Evolutionary conservation across 2,888 invertebrate species (phyloP), one percentile per base, ranked within the genome.

Genomic region (Belgica antarctica): DNA sequence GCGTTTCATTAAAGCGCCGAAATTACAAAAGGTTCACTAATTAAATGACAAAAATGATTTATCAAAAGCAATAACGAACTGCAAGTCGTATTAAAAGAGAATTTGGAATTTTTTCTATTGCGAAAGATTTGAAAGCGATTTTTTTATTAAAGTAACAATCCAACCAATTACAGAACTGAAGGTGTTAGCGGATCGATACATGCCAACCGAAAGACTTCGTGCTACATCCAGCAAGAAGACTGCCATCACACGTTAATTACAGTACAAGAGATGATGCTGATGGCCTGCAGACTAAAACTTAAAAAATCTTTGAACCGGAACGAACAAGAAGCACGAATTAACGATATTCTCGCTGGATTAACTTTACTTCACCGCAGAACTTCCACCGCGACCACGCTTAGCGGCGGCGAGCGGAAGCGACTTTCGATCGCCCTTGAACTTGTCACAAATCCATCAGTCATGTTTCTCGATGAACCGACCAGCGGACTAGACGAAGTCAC

Each of bases 381-480:
- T 52, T 74, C 77, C 8, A 77, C 76, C 25, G 82, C 85, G 0
- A 81, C 80, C 28, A 81, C 81, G 71, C 77, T 87, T 31, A 91
- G 91, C 17, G 92, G 92, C 24, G 92, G 92, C 1, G 92, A 92
- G 79, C 85, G 88, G 72, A 92, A 92, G 77, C 81, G 87, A 72
- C 82, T 93, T 72, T 89, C 91, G 10, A 90, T 92, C 73, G 92
- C 92, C 1, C 78, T 91, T 72, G 92, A 93, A 77, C 80, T 92
- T 73, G 89, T 93, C 70, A 90, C 90, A 78, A 92, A 92, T 78
- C 92, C 91, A 0, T 89, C 89, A 24, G 85, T 91, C 19, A 89
- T 92, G 81, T 92, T 91, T 78, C 83, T 92, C 74, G 92, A 92
- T 76, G 92, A 92, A 78, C 92, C 92, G 0, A 92, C 92, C 0